Percentiles rank a stretch among this genome's conserved stretches.
These are phyloP conservation scores for Aulostomus chinensis DNA, from an alignment of 2,797 vertebrate species.

Conservation along the genomic window DNA sequence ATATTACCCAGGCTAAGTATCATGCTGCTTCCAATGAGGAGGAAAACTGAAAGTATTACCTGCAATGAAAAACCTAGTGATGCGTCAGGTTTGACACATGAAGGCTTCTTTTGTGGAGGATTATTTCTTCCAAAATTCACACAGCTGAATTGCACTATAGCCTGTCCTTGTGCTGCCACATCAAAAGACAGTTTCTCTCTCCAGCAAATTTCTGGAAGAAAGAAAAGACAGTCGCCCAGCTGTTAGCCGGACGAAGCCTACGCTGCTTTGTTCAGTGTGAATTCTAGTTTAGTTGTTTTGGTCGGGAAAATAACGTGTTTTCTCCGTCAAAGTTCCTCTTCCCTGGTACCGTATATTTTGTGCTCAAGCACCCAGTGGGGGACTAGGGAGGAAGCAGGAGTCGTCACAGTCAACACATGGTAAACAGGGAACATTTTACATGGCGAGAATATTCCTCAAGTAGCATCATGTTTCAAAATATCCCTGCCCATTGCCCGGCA, in stretches of 20 bases:
- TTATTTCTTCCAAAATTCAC: slow-evolving; percentile 12
- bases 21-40: not conserved
- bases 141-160: slow-evolving; percentile 16
- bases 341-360: slow-evolving; percentile 25
- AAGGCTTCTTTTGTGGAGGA: too few species aligned
- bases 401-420: slow-evolving; percentile 52
- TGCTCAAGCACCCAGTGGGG: slow-evolving; percentile 38
- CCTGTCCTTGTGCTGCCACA: slow-evolving; percentile 13
- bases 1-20: not conserved
- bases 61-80: too few species aligned
- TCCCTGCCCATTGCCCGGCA: slow-evolving; percentile 11
- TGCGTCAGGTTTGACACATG: too few species aligned
- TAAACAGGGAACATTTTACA: slow-evolving; percentile 41
- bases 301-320: slow-evolving; percentile 59
- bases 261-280: slow-evolving; percentile 36
- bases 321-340: slow-evolving; percentile 45
- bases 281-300: too few species aligned
- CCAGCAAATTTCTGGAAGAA: slow-evolving; percentile 44
- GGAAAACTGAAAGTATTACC: not conserved
- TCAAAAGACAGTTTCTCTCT: slow-evolving; percentile 26
- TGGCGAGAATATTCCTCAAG: slow-evolving; percentile 28
- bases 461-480: slow-evolving; percentile 11
- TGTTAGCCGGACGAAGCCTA: slow-evolving; percentile 44
- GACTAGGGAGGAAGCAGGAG: slow-evolving; percentile 53
- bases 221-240: slow-evolving; percentile 31